Evolutionary conservation across 2,113 vertebrate species (phyloP), one percentile per base, ranked within the genome.

Genomic region (Zosterops japonicus): DNA sequence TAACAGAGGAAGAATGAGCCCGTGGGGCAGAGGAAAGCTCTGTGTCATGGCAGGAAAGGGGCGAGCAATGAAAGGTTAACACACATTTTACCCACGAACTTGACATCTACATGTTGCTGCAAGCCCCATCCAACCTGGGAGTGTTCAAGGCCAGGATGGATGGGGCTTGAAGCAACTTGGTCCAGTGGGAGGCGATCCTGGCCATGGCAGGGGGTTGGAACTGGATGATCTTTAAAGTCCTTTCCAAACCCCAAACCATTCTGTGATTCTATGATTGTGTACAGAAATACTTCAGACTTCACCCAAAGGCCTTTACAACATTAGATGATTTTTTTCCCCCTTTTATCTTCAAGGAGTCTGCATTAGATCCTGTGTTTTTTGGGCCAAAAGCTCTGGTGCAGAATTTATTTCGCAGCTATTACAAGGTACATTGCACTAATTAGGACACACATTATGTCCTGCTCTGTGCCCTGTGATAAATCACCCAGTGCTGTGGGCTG

Each of bases 401-500:
- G 65, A 71, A 93, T 96, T 95, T 92, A 93, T 94, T 86, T 81
- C 86, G 15, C 63, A 81, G 92, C 49, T 69, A 85, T 94, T 95
- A 90, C 70, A 79, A 68, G 74, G 87, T 63, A 47, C 70, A 87
- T 95, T 93, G 65, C 84, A 36, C 70, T 95, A 93, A 96, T 94
- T 95, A 85, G 81, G 80, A 61, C 19, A 41, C 75, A 53, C 27
- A 42, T 89, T 76, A 69, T 0, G 11, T 74, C 78, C 42, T 22
- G 42, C 39, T 53, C 23, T 17, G 47, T 17, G 55, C 18, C 16
- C 39, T 11, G 81, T 12, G 81, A 89, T 93, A 89, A 96, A 96
- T 95, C 87, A 78, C 8, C 35, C 0, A 5, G 29, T 28, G 17
- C 80, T 88, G 7, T 39, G 72, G 77, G 5, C 74, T 84, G 68